These are phyloP conservation scores for Glaucidium brasilianum DNA, from an alignment of 2,113 vertebrate genomes.

Conservation along the genomic window DNA sequence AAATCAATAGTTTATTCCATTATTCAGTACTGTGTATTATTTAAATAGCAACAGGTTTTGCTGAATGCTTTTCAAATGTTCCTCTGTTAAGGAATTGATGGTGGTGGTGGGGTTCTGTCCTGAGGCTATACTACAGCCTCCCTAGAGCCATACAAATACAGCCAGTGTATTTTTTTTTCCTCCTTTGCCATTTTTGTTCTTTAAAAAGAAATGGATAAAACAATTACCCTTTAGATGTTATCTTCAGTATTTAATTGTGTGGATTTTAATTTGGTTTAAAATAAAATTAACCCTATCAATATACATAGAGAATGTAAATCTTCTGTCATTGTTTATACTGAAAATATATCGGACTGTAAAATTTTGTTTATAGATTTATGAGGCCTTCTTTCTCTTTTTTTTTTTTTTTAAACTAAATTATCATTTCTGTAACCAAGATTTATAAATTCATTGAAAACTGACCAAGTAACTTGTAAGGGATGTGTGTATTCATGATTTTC, in stretches of 20 bases:
- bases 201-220: not conserved
- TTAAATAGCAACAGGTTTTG: not conserved
- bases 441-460: not conserved
- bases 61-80: not conserved
- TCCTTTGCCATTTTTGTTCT: not conserved
- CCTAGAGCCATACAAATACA: not conserved
- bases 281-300: not conserved
- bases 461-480: not conserved
- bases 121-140: not conserved
- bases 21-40: not conserved
- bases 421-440: not conserved
- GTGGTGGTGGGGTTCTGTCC: not conserved
- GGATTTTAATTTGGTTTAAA: not conserved
- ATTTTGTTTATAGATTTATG: not conserved
- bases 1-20: not conserved
- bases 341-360: not conserved
- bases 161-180: not conserved
- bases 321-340: not conserved
- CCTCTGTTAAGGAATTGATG: not conserved
- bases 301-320: not conserved
- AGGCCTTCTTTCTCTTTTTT: not conserved
- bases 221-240: not conserved
- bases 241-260: not conserved
- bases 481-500: not conserved
- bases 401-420: not conserved